These are phyloP conservation scores for Dendrocincla fuliginosa DNA, from an alignment of 2,797 vertebrate species.

Conservation along the genomic window DNA sequence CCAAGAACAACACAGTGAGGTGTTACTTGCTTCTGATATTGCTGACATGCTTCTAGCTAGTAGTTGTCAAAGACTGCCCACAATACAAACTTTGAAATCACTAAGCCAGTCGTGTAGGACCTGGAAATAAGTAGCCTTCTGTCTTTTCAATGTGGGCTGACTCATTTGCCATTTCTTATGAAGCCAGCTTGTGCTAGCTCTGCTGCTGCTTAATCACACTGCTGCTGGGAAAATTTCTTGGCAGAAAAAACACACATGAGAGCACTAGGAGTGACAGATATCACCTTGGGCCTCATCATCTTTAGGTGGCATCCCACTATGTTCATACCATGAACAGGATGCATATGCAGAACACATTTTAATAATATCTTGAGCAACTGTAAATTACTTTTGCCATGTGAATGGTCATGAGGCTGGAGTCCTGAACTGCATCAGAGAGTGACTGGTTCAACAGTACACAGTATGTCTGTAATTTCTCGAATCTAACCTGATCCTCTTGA, in stretches of 20 bases:
- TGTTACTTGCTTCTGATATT: background rate
- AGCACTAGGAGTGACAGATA: background rate
- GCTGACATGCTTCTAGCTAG: background rate
- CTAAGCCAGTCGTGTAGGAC: background rate
- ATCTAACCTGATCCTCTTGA: background rate
- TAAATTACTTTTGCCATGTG: background rate
- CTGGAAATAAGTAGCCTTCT: background rate
- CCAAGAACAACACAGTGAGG: fast-evolving
- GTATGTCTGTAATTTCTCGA: background rate
- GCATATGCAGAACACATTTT: background rate
- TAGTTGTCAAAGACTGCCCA: background rate
- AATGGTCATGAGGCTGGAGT: background rate
- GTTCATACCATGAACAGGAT: background rate
- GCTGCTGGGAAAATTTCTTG: background rate
- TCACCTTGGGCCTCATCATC: background rate
- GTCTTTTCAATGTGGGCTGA: background rate
- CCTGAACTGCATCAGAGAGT: background rate
- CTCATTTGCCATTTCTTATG: background rate
- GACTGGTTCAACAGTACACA: background rate
- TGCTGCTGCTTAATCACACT: background rate
- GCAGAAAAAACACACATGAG: background rate
- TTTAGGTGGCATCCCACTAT: background rate
- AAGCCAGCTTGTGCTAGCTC: background rate
- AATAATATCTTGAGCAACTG: background rate
- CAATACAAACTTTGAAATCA: background rate